Conservation (phyloP, 2,888 invertebrate genomes). For the Encarsia formosa region DNA sequence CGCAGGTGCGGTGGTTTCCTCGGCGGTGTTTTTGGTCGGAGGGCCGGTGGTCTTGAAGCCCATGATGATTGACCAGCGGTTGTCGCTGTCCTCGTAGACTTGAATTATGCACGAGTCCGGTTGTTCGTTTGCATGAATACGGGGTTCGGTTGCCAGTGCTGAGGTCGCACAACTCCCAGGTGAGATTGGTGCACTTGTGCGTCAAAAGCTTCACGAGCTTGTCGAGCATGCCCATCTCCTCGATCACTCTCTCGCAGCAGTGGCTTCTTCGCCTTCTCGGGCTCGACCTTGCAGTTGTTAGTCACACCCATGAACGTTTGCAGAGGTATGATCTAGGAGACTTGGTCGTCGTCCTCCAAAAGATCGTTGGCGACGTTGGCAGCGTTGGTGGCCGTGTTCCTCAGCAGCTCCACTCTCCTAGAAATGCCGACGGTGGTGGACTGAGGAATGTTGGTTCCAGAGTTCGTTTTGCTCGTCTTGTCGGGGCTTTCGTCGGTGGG, state of each 20-base stretch:
- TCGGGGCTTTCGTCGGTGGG: conserved; percentile 44
- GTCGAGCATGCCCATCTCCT: conserved; percentile 45
- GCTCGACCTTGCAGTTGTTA: conserved; percentile 44
- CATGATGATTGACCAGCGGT: conserved; percentile 73
- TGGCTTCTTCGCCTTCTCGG: conserved; percentile 50
- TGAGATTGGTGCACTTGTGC: conserved; percentile 58
- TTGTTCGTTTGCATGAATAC: conserved; percentile 70
- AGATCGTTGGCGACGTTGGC: conserved; percentile 39
- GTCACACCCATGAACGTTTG: conserved; percentile 45
- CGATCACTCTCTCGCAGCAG: conserved; percentile 59
- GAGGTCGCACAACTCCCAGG: conserved; percentile 83
- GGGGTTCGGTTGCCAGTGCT: conserved; percentile 76
- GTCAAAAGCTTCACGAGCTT: conserved; percentile 53
- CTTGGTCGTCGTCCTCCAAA: conserved; percentile 47
- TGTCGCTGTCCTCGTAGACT: conserved; percentile 81
- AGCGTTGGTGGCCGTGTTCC: conserved; percentile 31
- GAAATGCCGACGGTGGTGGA: conserved; percentile 29
- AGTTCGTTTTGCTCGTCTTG: conserved; percentile 31
- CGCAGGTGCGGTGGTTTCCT: conserved; percentile 19
- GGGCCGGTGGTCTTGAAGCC: conserved; percentile 49
- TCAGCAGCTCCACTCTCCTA: conserved; percentile 36
- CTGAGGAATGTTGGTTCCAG: conserved; percentile 29
- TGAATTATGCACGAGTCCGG: conserved; percentile 72
- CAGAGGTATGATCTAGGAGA: conserved; percentile 45
- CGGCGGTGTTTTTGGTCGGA: background rate